Conservation (phyloP, 2,888 invertebrate genomes). For the Drosophila rellima region DNA sequence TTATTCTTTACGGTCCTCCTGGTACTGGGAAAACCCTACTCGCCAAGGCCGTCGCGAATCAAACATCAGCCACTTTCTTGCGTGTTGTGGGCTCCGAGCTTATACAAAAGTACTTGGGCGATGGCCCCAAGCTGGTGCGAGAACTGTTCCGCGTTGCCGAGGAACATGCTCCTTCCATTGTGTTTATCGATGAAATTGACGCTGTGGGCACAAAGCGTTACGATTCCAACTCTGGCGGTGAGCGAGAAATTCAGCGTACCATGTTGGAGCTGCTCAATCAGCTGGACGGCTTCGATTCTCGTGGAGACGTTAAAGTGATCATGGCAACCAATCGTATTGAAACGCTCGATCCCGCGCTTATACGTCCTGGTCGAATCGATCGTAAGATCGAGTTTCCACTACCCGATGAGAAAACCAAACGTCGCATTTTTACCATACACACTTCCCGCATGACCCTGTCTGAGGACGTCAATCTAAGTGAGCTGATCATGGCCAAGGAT, state of each 20-base stretch:
- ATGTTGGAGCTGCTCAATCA: constrained; percentile 99
- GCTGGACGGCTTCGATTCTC: constrained; percentile 98
- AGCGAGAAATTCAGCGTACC: constrained; percentile 99
- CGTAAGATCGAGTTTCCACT: constrained; percentile 99
- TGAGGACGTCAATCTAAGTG: constrained; percentile 98
- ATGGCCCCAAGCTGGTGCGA: constrained; percentile 98
- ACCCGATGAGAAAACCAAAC: constrained; percentile 99
- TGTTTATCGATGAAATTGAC: constrained; percentile 99
- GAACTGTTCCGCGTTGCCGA: constrained; percentile 99
- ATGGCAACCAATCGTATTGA: constrained; percentile 99
- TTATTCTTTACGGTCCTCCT: constrained; percentile 98
- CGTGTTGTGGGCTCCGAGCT: constrained; percentile 99
- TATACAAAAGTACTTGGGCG: constrained; percentile 99
- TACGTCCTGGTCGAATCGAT: constrained; percentile 99
- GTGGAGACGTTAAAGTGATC: constrained; percentile 98
- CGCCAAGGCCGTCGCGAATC: constrained; percentile 99
- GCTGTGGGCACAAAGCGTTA: constrained; percentile 99
- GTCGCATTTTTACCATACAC: constrained; percentile 98
- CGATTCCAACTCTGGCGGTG: constrained; percentile 99
- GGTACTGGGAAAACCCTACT: constrained; percentile 99
- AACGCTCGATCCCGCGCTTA: constrained; percentile 98
- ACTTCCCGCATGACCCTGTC: constrained; percentile 99
- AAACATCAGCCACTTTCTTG: constrained; percentile 99
- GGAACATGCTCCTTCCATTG: constrained; percentile 99
- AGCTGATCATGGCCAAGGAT: constrained; percentile 99